phyloP scores from a whole-genome alignment of 1,140 invertebrate species.

The Coboldia fuscipes region DNA sequence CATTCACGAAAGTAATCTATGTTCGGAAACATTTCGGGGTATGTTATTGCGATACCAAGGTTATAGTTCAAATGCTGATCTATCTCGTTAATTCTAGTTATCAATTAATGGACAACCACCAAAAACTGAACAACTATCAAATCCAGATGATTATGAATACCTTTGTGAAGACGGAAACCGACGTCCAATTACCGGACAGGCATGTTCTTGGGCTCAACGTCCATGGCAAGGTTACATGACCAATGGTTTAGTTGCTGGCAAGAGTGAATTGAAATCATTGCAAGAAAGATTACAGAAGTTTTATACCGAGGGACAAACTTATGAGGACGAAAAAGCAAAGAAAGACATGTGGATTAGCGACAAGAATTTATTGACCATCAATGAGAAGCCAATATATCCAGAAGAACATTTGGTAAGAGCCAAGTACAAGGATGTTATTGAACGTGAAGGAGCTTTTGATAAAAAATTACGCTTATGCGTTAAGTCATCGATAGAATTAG shows the following conservation, averaged over 20 bases:
- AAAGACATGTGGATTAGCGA: constrained; percentile 27
- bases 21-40: constrained; percentile 53
- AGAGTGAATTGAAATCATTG: constrained; percentile 15
- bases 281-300: constrained; percentile 16
- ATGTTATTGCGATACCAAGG: too few species aligned
- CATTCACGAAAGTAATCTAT: constrained; percentile 63
- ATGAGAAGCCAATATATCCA: constrained; percentile 36
- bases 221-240: constrained; percentile 57
- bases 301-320: constrained; percentile 15
- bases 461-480: constrained; percentile 31
- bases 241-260: constrained; percentile 31
- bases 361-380: constrained; percentile 31
- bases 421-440: constrained; percentile 59
- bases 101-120: neutral
- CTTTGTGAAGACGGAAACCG: constrained; percentile 64
- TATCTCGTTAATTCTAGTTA: too few species aligned
- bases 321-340: constrained; percentile 14
- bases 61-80: too few species aligned
- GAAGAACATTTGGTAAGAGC: constrained; percentile 39
- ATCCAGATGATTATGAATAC: constrained; percentile 40
- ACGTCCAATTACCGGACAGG: constrained; percentile 35
- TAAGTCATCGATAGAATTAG: constrained; percentile 28
- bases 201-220: constrained; percentile 54
- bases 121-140: constrained; percentile 13
- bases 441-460: constrained; percentile 25